Percentiles rank a stretch among this genome's conserved stretches.
Evolutionary conservation across 2,888 invertebrate genomes (phyloP).

Genomic region (Nephrotoma appendiculata): DNA sequence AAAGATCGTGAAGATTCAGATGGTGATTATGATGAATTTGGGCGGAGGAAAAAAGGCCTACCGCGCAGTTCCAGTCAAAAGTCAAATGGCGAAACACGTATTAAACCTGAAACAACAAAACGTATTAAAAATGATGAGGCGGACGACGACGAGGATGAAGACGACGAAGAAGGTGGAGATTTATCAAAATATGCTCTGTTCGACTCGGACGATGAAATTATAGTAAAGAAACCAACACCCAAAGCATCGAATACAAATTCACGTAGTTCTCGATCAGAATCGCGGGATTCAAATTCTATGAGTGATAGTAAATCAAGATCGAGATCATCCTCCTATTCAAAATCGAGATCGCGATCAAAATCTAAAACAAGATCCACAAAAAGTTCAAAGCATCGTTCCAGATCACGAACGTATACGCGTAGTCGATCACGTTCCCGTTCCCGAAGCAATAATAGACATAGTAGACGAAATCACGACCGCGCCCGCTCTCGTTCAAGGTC

Average conservation of each 20-base stretch:
- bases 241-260: slow-evolving; percentile 8
- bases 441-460: background rate
- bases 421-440: slow-evolving; percentile 14
- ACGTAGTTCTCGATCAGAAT: slow-evolving; percentile 7
- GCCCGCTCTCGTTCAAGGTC: background rate
- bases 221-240: background rate
- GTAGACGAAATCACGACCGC: background rate
- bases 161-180: slow-evolving; percentile 50
- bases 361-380: slow-evolving; percentile 11
- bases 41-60: slow-evolving; percentile 43
- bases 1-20: slow-evolving; percentile 78
- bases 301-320: slow-evolving; percentile 12
- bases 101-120: slow-evolving; percentile 20
- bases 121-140: slow-evolving; percentile 25
- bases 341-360: slow-evolving; percentile 11
- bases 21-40: slow-evolving; percentile 94
- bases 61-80: slow-evolving; percentile 13
- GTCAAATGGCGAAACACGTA: background rate
- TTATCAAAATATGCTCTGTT: slow-evolving; percentile 67
- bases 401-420: slow-evolving; percentile 11
- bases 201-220: slow-evolving; percentile 45
- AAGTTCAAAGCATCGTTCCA: slow-evolving; percentile 12
- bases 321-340: slow-evolving; percentile 7
- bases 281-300: background rate
- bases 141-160: slow-evolving; percentile 33